Base-by-base conservation (phyloP, 2,888 invertebrate genomes). In the Spisula solida region DNA sequence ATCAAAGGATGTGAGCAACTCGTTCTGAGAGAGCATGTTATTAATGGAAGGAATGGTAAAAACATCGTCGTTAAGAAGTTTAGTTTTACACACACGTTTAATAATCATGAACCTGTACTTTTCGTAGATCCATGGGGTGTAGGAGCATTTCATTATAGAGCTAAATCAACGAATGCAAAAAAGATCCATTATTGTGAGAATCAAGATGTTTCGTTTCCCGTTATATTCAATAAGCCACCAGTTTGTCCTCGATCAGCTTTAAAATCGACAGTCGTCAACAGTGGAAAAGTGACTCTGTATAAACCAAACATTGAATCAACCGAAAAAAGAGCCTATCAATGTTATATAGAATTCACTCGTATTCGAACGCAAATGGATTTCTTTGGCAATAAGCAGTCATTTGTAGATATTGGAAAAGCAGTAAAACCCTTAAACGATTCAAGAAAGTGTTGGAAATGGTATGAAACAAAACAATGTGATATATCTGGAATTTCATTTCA, bases 181-280 rank as follows among this genome's bases (percentile, higher is more conserved):
- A 84, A 48, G 18, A 20, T 75, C n/a, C 66, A 47, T 4, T 48
- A 84, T 31, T 75, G 84, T 29, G 84, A 84, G 16, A 84, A 84
- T 29, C 47, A 84, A 18, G 84, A 84, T 75, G 70, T 75, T 12
- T 29, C 70, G 25, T 84, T 84, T 75, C 84, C 84, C 10, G 84
- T 84, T n/a, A 84, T 84, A 47, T 84, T 84, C 51, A 84, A 84
- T 47, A 84, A 75, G 18, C 34, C 75, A 75, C 84, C 84, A 25
- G 47, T 84, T 47, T 84, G 84, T 84, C 84, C 84, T 10, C 34
- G 75, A n/a, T n/a, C 84, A 1, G 41, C 84, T 47, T 25, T 75
- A 8, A 48, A 75, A n/a, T 75, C 84, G 31, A 84, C 84, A 1
- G 18, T 75, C 0, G 84, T 75, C 2, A 47, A 84, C 12, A 31